Evolutionary conservation across 1,140 invertebrate species (phyloP).

Genomic region (Lepeophtheirus salmonis): DNA sequence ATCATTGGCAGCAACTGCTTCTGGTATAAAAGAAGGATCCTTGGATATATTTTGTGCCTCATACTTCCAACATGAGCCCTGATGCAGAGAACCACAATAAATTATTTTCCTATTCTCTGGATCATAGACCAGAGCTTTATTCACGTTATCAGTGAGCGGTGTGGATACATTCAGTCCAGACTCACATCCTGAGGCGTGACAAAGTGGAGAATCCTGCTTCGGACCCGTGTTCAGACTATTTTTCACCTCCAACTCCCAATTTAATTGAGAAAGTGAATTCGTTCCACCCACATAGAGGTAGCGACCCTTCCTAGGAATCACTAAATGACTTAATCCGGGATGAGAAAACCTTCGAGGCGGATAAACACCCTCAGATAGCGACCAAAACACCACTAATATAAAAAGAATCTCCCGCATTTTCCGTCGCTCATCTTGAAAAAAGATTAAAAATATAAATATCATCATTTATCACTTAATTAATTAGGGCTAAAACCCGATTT

Average conservation of each 20-base stretch:
- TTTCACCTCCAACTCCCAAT: background rate
- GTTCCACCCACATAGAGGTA: background rate
- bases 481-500: too few species aligned
- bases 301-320: background rate
- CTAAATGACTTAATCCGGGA: background rate
- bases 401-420: background rate
- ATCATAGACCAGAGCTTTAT: conserved; percentile 77
- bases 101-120: conserved; percentile 56
- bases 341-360: background rate
- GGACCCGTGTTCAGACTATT: conserved; percentile 41
- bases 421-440: background rate
- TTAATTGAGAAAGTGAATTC: background rate
- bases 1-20: conserved; percentile 58
- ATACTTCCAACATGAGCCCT: conserved; percentile 72
- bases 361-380: background rate
- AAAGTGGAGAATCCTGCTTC: conserved; percentile 59
- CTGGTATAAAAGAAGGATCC: conserved; percentile 42
- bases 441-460: background rate
- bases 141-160: conserved; percentile 56
- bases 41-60: conserved; percentile 57
- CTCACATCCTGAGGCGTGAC: conserved; percentile 60
- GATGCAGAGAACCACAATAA: conserved; percentile 63
- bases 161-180: conserved; percentile 38
- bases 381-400: background rate
- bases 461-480: too few species aligned